These are phyloP conservation scores for Taenioides sp. DNA, from an alignment of 2,797 vertebrate species.

Conservation along the genomic window DNA sequence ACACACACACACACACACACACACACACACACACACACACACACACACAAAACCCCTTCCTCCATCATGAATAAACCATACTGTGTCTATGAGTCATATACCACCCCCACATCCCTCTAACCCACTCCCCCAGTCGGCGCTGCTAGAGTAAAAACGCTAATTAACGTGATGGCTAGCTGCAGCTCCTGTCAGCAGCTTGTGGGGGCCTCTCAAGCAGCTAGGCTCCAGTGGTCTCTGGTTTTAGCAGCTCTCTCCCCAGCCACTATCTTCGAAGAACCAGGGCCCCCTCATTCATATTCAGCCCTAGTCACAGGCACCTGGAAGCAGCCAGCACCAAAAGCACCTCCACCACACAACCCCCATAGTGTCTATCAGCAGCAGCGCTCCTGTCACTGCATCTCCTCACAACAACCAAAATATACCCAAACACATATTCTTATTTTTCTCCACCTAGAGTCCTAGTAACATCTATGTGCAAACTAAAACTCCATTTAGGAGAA, in stretches of 20 bases:
- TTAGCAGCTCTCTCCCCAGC: constrained; percentile 70
- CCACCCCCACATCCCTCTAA: constrained; percentile 76
- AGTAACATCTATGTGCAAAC: constrained; percentile 35
- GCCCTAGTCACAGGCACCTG: constrained; percentile 73
- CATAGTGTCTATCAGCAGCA: constrained; percentile 67
- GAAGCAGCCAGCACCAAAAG: constrained; percentile 67
- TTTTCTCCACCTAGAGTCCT: constrained; percentile 41
- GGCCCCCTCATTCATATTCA: constrained; percentile 78
- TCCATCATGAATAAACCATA: constrained; percentile 82
- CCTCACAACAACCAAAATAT: constrained; percentile 18
- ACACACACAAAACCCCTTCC: constrained; percentile 68
- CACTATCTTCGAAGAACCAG: constrained; percentile 71
- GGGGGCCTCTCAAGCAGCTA: constrained; percentile 75
- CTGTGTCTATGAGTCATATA: constrained; percentile 80
- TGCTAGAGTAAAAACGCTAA: constrained; percentile 78
- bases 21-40: constrained; percentile 31
- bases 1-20: constrained; percentile 19
- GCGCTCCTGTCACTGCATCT: constrained; percentile 59
- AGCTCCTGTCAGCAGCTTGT: constrained; percentile 79
- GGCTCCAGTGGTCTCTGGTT: constrained; percentile 71
- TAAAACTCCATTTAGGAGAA: constrained; percentile 57
- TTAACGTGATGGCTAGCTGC: constrained; percentile 79
- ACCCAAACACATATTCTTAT: constrained; percentile 23
- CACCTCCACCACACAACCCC: constrained; percentile 54
- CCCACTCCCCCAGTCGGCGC: constrained; percentile 71